Conservation (phyloP, 1,140 invertebrate species). For the Rhagoletis pomonella region DNA sequence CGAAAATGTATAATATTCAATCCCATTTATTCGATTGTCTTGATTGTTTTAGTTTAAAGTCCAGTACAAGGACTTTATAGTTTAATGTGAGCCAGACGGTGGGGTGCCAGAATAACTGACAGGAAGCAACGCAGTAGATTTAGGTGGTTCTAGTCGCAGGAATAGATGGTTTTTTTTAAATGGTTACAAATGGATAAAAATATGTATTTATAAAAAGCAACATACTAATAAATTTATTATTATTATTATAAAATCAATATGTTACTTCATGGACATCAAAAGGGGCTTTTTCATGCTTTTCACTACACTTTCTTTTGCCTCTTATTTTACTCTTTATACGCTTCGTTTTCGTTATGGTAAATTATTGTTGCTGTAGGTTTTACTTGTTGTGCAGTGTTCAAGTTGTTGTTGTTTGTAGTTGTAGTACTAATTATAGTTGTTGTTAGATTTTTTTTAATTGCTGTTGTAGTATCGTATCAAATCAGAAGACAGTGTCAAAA, state of each 20-base stretch:
- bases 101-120: background rate
- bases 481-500: conserved; percentile 75
- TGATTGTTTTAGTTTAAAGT: conserved; percentile 16
- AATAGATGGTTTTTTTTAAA: conserved; percentile 59
- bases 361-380: conserved; percentile 60
- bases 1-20: conserved; percentile 76
- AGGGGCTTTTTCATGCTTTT: background rate
- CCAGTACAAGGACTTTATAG: conserved; percentile 16
- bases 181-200: background rate
- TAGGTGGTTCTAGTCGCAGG: conserved; percentile 61
- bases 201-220: background rate
- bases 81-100: background rate
- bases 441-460: conserved; percentile 59
- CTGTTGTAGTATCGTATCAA: conserved; percentile 65
- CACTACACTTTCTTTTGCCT: conserved; percentile 4
- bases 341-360: background rate
- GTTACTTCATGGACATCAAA: background rate
- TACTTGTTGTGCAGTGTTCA: conserved; percentile 62
- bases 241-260: conserved; percentile 1
- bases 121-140: background rate
- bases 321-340: conserved; percentile 64
- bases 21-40: conserved; percentile 65
- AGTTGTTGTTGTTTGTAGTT: conserved; percentile 59
- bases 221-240: background rate
- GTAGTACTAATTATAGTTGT: conserved; percentile 54